Percentiles rank a stretch among this genome's conserved stretches.
These are phyloP conservation scores for Drosophila erecta DNA, from an alignment of 1,140 invertebrate genomes.

Conservation along the genomic window DNA sequence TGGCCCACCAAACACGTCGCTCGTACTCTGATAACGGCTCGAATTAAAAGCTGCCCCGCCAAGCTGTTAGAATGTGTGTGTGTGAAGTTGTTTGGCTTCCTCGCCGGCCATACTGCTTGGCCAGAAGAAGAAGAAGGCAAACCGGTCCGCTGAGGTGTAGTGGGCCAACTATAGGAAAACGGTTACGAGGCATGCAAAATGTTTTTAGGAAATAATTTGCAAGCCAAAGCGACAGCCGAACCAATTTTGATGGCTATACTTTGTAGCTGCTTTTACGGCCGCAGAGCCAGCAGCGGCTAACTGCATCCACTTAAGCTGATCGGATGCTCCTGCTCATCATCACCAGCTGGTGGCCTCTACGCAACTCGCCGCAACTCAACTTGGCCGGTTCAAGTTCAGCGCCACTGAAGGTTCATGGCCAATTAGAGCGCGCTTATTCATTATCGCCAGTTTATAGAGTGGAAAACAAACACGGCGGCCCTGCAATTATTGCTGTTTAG, in stretches of 20 bases:
- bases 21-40: conserved; percentile 50
- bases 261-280: conserved; percentile 19
- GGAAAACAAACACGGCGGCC: conserved; percentile 44
- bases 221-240: conserved; percentile 48
- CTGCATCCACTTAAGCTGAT: conserved; percentile 60
- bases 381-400: conserved; percentile 75
- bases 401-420: conserved; percentile 64
- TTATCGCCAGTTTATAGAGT: conserved; percentile 51
- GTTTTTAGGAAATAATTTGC: conserved; percentile 78
- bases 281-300: conserved; percentile 48
- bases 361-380: conserved; percentile 7
- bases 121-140: conserved; percentile 26
- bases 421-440: conserved; percentile 63
- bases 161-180: conserved; percentile 54
- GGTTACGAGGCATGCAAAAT: conserved; percentile 57
- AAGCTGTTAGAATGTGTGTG: conserved; percentile 22
- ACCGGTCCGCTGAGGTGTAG: conserved; percentile 52
- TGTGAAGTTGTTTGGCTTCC: conserved; percentile 56
- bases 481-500: conserved; percentile 33
- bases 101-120: conserved; percentile 40
- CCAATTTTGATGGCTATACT: conserved; percentile 59
- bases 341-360: conserved; percentile 40
- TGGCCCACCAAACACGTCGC: conserved; percentile 68
- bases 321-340: conserved; percentile 22
- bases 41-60: conserved; percentile 36